A percentile compares a stretch with the other conserved stretches of the same genome.
Evolutionary conservation across 2,888 invertebrate genomes (phyloP).

Genomic region (Pecten maximus): DNA sequence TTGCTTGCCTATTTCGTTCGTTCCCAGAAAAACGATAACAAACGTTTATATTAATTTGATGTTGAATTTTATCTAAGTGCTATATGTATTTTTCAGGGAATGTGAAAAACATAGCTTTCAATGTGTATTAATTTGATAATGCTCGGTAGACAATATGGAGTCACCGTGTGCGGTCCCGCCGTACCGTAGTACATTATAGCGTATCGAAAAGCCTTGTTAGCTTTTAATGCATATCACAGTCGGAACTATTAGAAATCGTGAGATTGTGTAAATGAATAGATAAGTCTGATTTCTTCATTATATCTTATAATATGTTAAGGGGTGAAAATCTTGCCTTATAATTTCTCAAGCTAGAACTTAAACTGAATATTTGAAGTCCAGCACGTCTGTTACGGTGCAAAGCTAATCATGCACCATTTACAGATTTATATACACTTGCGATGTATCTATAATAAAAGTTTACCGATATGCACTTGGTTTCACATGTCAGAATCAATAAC

Average conservation of each 20-base stretch:
- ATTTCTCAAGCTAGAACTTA: neutral
- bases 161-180: neutral
- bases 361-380: neutral
- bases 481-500: neutral
- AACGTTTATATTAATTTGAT: slow-evolving; percentile 29
- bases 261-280: neutral
- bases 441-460: slow-evolving; percentile 10
- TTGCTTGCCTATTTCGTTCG: neutral
- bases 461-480: neutral
- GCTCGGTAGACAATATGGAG: neutral
- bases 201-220: neutral
- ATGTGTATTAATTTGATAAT: slow-evolving; percentile 28
- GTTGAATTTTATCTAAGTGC: slow-evolving; percentile 28
- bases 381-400: neutral
- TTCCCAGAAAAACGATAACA: neutral
- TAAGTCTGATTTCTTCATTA: neutral
- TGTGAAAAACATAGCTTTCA: slow-evolving; percentile 9
- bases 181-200: neutral
- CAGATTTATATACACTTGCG: neutral
- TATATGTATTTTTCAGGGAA: neutral
- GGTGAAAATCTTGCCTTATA: neutral
- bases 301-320: neutral
- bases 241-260: neutral
- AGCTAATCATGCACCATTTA: neutral
- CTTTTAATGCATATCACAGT: neutral